phyloP scores from a whole-genome alignment of 2,888 invertebrate genomes.

The Cynaeus angustus region DNA sequence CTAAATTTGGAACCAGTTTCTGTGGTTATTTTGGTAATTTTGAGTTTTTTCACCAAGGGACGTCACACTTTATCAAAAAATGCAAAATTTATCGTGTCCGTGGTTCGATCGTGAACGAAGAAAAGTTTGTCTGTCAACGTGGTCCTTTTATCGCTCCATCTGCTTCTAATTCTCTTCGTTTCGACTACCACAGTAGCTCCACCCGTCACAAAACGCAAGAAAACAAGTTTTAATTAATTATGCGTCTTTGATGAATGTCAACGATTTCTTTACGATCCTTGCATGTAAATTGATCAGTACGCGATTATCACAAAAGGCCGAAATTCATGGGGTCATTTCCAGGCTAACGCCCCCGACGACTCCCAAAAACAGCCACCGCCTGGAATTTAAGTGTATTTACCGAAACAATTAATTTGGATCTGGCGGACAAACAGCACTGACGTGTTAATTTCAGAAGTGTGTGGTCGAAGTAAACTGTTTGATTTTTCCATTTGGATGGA shows the following conservation, averaged over 20 bases:
- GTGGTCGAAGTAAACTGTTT: conserved; percentile 36
- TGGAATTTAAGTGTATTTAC: conserved; percentile 49
- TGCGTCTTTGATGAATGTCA: conserved; percentile 15
- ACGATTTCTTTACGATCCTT: conserved; percentile 9
- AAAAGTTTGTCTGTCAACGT: no score
- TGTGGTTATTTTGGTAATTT: no score
- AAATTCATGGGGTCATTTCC: neutral
- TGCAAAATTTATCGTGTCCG: no score
- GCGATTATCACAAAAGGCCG: neutral
- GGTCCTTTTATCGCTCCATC: neutral
- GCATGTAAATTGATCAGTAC: conserved; percentile 11
- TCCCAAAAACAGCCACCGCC: conserved; percentile 4
- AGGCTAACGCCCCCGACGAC: conserved; percentile 2
- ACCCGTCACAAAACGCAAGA: neutral
- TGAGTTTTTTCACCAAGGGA: no score
- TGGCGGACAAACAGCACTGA: conserved; percentile 21
- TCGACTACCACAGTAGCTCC: conserved; percentile 1
- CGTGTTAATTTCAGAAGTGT: conserved; percentile 50
- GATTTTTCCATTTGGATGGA: conserved; percentile 15
- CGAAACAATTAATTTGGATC: conserved; percentile 47
- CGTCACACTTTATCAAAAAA: no score
- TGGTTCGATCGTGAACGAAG: no score
- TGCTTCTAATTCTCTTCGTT: neutral
- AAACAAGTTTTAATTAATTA: conserved; percentile 23
- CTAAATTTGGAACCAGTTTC: no score